Conservation (phyloP, 2,113 vertebrate species). For the Carlito syrichta region DNA sequence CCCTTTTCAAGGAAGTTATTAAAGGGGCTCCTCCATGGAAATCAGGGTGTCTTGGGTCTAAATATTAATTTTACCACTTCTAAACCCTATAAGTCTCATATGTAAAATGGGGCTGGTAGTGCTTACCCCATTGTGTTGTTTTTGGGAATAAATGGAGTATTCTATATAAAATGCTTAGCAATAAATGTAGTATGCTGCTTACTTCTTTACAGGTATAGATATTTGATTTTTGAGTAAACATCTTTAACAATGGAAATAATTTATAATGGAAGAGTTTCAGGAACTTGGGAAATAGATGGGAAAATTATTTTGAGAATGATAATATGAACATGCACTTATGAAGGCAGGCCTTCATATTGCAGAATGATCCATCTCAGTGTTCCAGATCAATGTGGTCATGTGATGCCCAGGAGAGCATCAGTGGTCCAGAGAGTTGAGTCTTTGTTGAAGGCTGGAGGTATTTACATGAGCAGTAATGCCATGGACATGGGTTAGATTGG, state of each 20-base stretch:
- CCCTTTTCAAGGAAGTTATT: not conserved
- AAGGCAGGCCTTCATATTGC: not conserved
- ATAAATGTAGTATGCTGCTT: not conserved
- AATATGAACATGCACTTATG: not conserved
- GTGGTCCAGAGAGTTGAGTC: not conserved
- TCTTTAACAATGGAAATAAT: constrained; percentile 59
- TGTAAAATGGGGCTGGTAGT: not conserved
- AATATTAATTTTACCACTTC: not conserved
- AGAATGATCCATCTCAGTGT: not conserved
- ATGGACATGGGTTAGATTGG: not conserved
- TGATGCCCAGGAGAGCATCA: not conserved
- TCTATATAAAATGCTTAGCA: not conserved
- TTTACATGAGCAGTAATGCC: not conserved
- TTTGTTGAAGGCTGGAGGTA: not conserved
- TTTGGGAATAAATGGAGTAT: not conserved
- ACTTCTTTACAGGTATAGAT: not conserved
- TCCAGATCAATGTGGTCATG: not conserved
- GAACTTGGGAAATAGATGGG: constrained; percentile 27
- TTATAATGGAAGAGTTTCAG: constrained; percentile 43
- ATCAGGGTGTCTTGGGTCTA: not conserved
- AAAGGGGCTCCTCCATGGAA: not conserved
- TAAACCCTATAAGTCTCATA: not conserved
- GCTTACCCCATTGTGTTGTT: not conserved
- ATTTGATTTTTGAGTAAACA: not conserved
- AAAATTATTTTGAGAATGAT: not conserved